Evolutionary conservation across 1,140 invertebrate genomes (phyloP).

Genomic region (Trichoplusia ni): DNA sequence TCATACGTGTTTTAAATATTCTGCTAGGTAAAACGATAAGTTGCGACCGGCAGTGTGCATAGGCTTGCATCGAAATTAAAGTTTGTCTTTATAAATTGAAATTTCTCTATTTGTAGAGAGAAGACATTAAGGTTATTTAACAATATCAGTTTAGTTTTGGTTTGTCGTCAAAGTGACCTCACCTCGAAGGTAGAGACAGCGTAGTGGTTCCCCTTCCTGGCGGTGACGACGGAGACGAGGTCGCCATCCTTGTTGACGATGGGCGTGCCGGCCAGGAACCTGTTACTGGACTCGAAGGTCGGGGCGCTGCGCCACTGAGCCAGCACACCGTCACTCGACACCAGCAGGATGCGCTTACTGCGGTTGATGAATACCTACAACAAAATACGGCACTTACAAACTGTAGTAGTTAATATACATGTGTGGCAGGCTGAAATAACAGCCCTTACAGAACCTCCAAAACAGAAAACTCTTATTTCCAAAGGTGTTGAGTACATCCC

Average conservation of each 20-base stretch:
- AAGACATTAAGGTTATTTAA: too few species aligned
- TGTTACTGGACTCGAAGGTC: slow-evolving; percentile 72
- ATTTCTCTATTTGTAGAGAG: too few species aligned
- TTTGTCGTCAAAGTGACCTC: background rate
- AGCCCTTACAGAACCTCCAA: too few species aligned
- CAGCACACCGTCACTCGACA: slow-evolving; percentile 61
- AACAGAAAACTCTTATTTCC: too few species aligned
- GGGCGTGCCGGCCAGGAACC: slow-evolving; percentile 65
- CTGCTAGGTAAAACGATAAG: too few species aligned
- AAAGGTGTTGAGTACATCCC: too few species aligned
- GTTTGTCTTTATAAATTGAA: too few species aligned
- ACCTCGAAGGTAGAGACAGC: slow-evolving; percentile 71
- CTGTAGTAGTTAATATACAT: background rate
- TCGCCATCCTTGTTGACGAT: slow-evolving; percentile 55
- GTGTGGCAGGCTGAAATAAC: too few species aligned
- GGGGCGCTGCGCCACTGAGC: slow-evolving; percentile 70
- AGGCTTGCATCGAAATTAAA: too few species aligned
- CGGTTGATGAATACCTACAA: slow-evolving; percentile 72
- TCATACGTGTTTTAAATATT: too few species aligned
- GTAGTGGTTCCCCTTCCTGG: slow-evolving; percentile 62
- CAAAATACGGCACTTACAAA: background rate
- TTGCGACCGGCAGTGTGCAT: too few species aligned
- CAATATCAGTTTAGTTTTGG: too few species aligned
- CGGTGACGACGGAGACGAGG: slow-evolving; percentile 64
- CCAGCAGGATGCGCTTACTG: slow-evolving; percentile 63